phyloP scores from a whole-genome alignment of 2,888 invertebrate species.

The Cheilosia variabilis region DNA sequence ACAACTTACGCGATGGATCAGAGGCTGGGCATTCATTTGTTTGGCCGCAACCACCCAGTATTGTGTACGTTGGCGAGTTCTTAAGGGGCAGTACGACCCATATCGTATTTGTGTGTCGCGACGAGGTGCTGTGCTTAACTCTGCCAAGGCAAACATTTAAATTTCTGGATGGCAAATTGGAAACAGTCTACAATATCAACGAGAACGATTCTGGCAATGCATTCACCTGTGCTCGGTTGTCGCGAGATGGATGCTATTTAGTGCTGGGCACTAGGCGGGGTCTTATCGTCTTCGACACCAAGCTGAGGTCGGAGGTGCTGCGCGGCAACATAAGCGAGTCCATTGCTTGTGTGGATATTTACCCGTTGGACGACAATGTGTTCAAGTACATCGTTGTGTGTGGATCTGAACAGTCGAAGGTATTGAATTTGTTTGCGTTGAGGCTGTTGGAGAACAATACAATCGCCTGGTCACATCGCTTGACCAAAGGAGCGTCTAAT shows the following conservation, averaged over 20 bases:
- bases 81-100: constrained; percentile 18
- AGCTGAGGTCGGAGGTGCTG: constrained; percentile 77
- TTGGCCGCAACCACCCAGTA: constrained; percentile 76
- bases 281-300: constrained; percentile 80
- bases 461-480: constrained; percentile 79
- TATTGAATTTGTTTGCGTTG: constrained; percentile 81
- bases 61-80: constrained; percentile 74
- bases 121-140: constrained; percentile 77
- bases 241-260: constrained; percentile 79
- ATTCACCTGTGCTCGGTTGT: constrained; percentile 80
- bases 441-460: constrained; percentile 74
- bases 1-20: constrained; percentile 77
- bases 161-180: constrained; percentile 70
- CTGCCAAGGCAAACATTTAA: constrained; percentile 74
- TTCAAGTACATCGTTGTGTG: constrained; percentile 82
- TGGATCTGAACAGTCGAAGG: constrained; percentile 78
- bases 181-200: constrained; percentile 76
- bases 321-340: constrained; percentile 81
- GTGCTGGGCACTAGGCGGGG: constrained; percentile 82
- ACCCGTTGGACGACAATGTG: constrained; percentile 78
- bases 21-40: constrained; percentile 74
- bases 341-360: constrained; percentile 82
- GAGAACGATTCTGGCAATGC: constrained; percentile 51
- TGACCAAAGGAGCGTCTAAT: constrained; percentile 70
- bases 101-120: constrained; percentile 77